Evolutionary conservation across 2,797 vertebrate species (phyloP).

Genomic region (Rhincodon typus): DNA sequence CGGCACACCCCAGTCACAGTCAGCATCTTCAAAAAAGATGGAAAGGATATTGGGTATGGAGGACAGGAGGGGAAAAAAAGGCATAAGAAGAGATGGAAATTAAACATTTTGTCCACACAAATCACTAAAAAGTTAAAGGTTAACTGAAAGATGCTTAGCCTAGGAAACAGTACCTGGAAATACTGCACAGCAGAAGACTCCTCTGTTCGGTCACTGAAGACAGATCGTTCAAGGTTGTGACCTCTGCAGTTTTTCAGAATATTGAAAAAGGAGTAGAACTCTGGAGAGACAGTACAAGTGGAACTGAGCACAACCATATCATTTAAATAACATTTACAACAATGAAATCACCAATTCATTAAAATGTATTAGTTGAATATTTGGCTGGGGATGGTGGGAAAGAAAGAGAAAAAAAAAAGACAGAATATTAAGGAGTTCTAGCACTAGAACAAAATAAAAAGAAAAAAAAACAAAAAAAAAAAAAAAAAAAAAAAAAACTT

Average conservation of each 20-base stretch:
- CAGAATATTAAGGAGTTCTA: too few relatives aligned
- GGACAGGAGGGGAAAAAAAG: background rate
- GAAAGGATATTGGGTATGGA: background rate
- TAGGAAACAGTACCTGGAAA: slow-evolving; percentile 74
- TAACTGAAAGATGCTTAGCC: background rate
- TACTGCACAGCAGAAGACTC: slow-evolving; percentile 95
- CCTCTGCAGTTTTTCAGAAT: slow-evolving; percentile 83
- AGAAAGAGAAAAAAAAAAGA: too few relatives aligned
- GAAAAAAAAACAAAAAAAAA: background rate
- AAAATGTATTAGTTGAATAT: too few relatives aligned
- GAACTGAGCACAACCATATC: background rate
- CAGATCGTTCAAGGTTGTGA: slow-evolving; percentile 70
- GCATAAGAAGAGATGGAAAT: background rate
- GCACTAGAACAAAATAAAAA: background rate
- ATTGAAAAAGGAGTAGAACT: slow-evolving; percentile 93
- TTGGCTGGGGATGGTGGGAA: background rate
- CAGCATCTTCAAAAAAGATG: background rate
- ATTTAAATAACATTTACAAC: background rate
- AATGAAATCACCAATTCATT: too few relatives aligned
- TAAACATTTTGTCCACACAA: background rate
- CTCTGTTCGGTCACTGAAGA: slow-evolving; percentile 89
- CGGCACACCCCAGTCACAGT: background rate
- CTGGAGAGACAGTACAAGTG: slow-evolving; percentile 51
- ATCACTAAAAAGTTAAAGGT: background rate
- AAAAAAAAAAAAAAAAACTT: background rate